Base-by-base conservation (phyloP, 2,113 vertebrate species). In the Chaetura pelagica region DNA sequence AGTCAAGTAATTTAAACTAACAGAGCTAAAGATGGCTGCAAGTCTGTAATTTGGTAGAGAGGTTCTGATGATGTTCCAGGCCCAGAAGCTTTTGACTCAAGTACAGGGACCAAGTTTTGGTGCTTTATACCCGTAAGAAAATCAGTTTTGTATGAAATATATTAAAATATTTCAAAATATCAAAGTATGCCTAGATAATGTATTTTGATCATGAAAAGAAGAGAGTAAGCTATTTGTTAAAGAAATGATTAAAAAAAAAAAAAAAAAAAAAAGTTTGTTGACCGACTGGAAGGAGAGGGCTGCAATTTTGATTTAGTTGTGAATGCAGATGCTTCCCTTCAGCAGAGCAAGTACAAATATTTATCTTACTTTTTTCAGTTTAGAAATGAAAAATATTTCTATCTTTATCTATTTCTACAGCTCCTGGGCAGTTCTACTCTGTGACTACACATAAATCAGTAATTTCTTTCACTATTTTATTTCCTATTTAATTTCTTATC, bases 251-350 rank as follows among this genome's bases (percentile, higher is more conserved):
- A 77, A 96, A 93, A 88, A 81, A 42, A 44, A 86, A 77, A 96
- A 93, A 88, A 81, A 42, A 86, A 77, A 96, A 93, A 88, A 81
- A 42, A 44, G 23, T 84, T 59, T 96, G 32, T 96, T 96, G 90
- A 79, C 73, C 90, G 42, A 83, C 55, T 83, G 67, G 76, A 69
- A 95, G 54, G 62, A 80, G 44, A 72, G 21, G 48, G 49, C n/a
- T 87, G 42, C 19, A 66, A 23, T 93, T 93, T 90, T 91, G n/a
- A 42, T 18, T 48, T 63, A 58, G 52, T 30, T 94, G 40, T 63
- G 59, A 86, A 90, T 71, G 42, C 20, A 80, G 75, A 88, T 67
- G 24, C 48, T 96, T 90, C 85, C 85, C 83, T 84, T 90, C 52
- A 96, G 72, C 83, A 93, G 68, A 94, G 27, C 2, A 71, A 80